A percentile compares a stretch with the other conserved stretches of the same genome.
These are phyloP conservation scores for Amazonetta brasiliensis DNA, from an alignment of 2,797 vertebrate species.

Conservation along the genomic window DNA sequence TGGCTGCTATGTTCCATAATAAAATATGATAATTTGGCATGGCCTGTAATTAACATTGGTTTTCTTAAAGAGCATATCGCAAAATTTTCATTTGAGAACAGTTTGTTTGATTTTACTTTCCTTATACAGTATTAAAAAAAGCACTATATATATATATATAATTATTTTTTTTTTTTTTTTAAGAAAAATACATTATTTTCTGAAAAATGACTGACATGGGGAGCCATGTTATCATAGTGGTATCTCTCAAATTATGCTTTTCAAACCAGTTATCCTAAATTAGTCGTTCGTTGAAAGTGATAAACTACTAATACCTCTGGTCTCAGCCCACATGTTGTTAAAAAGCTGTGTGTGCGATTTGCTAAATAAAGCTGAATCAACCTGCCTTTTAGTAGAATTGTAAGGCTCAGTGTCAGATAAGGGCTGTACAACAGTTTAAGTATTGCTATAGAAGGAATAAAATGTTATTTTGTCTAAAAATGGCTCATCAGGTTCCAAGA, in stretches of 20 bases:
- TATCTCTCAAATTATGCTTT: background rate
- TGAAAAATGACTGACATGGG: background rate
- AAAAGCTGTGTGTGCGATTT: background rate
- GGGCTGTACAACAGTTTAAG: background rate
- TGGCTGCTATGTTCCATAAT: background rate
- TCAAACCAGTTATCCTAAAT: background rate
- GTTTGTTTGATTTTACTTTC: background rate
- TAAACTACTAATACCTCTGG: background rate
- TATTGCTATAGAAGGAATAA: background rate
- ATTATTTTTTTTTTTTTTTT: background rate
- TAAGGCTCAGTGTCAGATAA: background rate
- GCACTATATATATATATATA: background rate
- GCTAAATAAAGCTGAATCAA: background rate
- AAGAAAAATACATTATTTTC: background rate
- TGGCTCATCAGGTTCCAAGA: background rate
- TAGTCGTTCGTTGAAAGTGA: background rate
- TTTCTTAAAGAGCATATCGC: background rate
- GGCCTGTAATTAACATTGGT: background rate
- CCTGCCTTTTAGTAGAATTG: background rate
- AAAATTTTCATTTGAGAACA: background rate
- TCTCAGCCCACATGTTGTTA: background rate
- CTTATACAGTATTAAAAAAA: background rate
- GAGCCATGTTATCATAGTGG: background rate
- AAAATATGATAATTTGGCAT: slow-evolving; percentile 28
- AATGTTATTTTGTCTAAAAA: background rate